Conservation (phyloP, 2,797 vertebrate genomes). For the Dipus sagitta region DNA sequence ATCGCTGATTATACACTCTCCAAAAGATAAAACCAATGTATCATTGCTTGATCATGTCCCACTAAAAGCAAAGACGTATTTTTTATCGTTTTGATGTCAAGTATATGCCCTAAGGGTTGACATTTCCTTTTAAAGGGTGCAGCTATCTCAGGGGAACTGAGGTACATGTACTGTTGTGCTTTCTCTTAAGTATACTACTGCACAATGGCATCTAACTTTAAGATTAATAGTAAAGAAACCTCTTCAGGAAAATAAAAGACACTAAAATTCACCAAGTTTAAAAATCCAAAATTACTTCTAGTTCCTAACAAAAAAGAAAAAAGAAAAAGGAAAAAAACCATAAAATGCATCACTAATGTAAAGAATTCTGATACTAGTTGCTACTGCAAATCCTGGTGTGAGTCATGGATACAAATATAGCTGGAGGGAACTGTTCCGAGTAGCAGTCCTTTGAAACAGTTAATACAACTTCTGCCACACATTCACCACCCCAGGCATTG, state of each 20-base stretch:
- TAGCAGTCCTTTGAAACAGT: constrained; percentile 86
- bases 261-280: constrained; percentile 84
- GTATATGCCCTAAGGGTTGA: constrained; percentile 69
- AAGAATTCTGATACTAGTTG: constrained; percentile 87
- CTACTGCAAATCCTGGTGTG: constrained; percentile 79
- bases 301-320: constrained; percentile 85
- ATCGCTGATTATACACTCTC: constrained; percentile 78
- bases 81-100: constrained; percentile 74
- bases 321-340: constrained; percentile 78
- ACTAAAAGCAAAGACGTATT: constrained; percentile 77
- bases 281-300: constrained; percentile 87
- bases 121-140: constrained; percentile 78
- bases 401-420: constrained; percentile 84
- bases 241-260: constrained; percentile 78
- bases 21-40: constrained; percentile 82
- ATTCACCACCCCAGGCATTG: constrained; percentile 86
- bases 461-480: constrained; percentile 86
- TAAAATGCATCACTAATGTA: constrained; percentile 86
- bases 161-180: constrained; percentile 73
- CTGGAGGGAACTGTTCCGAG: constrained; percentile 59
- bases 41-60: constrained; percentile 80
- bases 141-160: constrained; percentile 80
- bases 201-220: constrained; percentile 75
- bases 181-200: constrained; percentile 69
- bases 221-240: constrained; percentile 81